Percentiles rank a stretch among this genome's conserved stretches.
These are phyloP conservation scores for Drosophila melanica DNA, from an alignment of 1,140 invertebrate species.

Conservation along the genomic window DNA sequence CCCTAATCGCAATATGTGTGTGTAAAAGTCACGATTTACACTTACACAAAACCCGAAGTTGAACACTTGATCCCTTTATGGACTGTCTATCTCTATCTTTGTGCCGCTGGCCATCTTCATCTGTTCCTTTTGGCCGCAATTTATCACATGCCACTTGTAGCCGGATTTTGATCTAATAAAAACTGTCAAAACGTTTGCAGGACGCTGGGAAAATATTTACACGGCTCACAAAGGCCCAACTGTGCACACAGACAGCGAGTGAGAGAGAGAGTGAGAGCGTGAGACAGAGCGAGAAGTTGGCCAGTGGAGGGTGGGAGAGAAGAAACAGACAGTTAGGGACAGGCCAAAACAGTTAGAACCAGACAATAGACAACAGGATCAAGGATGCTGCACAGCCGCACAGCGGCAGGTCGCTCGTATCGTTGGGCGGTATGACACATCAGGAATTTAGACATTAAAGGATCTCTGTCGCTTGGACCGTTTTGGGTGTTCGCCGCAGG, in stretches of 20 bases:
- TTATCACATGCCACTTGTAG: slow-evolving; percentile 78
- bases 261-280: slow-evolving; percentile 3
- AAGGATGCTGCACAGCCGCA: slow-evolving; percentile 32
- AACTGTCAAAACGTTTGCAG: slow-evolving; percentile 81
- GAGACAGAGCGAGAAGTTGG: slow-evolving; percentile 1
- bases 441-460: slow-evolving; percentile 76
- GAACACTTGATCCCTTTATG: slow-evolving; percentile 58
- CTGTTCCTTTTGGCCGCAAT: slow-evolving; percentile 68
- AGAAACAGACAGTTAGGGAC: slow-evolving; percentile 15
- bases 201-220: slow-evolving; percentile 80
- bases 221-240: slow-evolving; percentile 44
- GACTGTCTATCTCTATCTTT: slow-evolving; percentile 8
- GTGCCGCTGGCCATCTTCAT: slow-evolving; percentile 22
- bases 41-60: slow-evolving; percentile 29
- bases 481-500: slow-evolving; percentile 51
- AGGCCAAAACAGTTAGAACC: slow-evolving; percentile 54
- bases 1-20: slow-evolving; percentile 17
- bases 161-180: slow-evolving; percentile 77
- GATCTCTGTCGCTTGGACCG: slow-evolving; percentile 28
- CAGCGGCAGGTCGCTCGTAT: slow-evolving; percentile 55
- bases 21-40: slow-evolving; percentile 61
- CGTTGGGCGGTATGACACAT: slow-evolving; percentile 77
- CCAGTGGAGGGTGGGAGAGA: background rate
- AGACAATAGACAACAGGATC: slow-evolving; percentile 63
- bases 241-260: slow-evolving; percentile 5